Evolutionary conservation across 2,888 invertebrate genomes (phyloP).

Genomic region (Drosophila flavopinicola): DNA sequence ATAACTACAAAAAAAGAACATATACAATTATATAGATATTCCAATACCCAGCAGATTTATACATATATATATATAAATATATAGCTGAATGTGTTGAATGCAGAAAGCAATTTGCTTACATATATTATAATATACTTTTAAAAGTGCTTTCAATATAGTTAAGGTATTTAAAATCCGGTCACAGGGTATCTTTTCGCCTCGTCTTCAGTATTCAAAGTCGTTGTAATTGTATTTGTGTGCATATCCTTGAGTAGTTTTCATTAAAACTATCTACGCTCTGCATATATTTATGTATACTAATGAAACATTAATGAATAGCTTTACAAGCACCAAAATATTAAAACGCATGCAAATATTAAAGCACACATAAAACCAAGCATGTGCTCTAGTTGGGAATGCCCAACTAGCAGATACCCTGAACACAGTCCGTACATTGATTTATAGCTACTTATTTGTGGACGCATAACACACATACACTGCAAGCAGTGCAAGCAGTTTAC

Average conservation of each 20-base stretch:
- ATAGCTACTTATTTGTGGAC: too few relatives aligned
- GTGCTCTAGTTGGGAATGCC: too few relatives aligned
- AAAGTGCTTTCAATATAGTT: too few relatives aligned
- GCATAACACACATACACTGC: too few relatives aligned
- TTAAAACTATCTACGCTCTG: slow-evolving; percentile 7
- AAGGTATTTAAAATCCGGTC: neutral
- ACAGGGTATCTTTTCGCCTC: neutral
- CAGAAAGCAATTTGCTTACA: too few relatives aligned
- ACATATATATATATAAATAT: neutral
- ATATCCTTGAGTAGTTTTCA: slow-evolving; percentile 15
- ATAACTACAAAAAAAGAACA: slow-evolving; percentile 9
- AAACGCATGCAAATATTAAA: neutral
- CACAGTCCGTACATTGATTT: too few relatives aligned
- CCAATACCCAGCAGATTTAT: neutral
- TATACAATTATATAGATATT: neutral
- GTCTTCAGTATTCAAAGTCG: neutral
- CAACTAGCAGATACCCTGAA: too few relatives aligned
- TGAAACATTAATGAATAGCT: neutral
- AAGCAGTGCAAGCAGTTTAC: too few relatives aligned
- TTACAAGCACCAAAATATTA: neutral
- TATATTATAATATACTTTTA: neutral
- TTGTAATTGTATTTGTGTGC: neutral
- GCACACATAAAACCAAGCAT: neutral
- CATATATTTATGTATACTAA: neutral
- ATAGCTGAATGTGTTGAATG: too few relatives aligned